Evolutionary conservation across 2,113 vertebrate species (phyloP).

Genomic region (Mola mola): DNA sequence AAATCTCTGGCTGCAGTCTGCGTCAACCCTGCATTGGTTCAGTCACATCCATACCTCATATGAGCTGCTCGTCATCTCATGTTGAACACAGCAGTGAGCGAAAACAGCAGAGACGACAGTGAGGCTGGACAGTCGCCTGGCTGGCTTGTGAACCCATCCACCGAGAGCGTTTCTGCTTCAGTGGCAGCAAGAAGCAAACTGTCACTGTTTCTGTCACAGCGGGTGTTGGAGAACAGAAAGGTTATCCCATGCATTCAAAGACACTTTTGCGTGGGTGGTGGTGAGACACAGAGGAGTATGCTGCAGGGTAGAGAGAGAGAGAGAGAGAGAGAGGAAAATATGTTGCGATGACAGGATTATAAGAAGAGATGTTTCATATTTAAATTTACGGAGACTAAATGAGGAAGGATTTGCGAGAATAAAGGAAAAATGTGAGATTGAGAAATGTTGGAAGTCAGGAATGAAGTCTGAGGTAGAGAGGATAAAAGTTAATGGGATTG

Average conservation of each 20-base stretch:
- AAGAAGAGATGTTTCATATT: neutral
- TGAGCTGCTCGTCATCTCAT: too few relatives aligned
- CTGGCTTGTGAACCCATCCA: too few relatives aligned
- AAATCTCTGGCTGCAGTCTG: too few relatives aligned
- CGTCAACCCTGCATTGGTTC: too few relatives aligned
- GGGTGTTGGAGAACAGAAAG: constrained; percentile 17
- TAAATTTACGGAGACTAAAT: neutral
- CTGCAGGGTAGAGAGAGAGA: neutral
- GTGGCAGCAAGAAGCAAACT: constrained; percentile 31
- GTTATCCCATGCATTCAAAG: constrained; percentile 23
- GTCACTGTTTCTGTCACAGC: constrained; percentile 39
- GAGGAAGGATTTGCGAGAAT: too few relatives aligned
- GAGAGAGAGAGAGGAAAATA: neutral
- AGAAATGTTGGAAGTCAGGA: neutral
- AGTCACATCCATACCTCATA: too few relatives aligned
- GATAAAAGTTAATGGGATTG: too few relatives aligned
- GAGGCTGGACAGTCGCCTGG: too few relatives aligned
- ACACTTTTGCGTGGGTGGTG: neutral
- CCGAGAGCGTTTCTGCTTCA: constrained; percentile 38
- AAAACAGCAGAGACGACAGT: too few relatives aligned
- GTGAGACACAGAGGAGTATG: neutral
- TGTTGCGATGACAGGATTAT: neutral
- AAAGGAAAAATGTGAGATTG: neutral
- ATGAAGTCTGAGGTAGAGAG: neutral
- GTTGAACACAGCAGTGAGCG: too few relatives aligned